Evolutionary conservation across 1,140 invertebrate genomes (phyloP).

Genomic region (Atta colombica): DNA sequence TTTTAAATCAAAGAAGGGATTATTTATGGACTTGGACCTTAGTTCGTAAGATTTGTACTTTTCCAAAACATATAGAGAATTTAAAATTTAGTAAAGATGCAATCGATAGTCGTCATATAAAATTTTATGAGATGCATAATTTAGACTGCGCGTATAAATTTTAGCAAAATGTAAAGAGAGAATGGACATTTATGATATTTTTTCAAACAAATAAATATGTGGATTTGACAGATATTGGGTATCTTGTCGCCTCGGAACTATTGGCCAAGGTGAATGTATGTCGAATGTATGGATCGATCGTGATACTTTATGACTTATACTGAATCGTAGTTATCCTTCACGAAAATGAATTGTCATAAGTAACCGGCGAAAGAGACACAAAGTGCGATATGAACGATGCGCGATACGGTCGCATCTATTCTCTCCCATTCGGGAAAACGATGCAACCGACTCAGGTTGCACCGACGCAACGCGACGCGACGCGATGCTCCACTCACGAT

Average conservation of each 20-base stretch:
- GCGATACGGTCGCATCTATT: not conserved
- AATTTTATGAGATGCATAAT: slow-evolving; percentile 26
- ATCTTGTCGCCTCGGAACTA: not conserved
- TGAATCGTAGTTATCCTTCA: slow-evolving; percentile 30
- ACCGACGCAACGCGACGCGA: not conserved
- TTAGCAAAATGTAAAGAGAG: not conserved
- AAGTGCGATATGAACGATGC: slow-evolving; percentile 37
- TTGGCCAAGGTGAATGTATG: not conserved
- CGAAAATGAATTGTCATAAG: slow-evolving; percentile 24
- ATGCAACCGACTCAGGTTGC: not conserved
- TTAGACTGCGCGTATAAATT: slow-evolving; percentile 12
- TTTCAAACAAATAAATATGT: slow-evolving; percentile 28
- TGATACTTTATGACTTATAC: slow-evolving; percentile 44
- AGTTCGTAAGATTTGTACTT: slow-evolving; percentile 19
- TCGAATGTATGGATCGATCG: not conserved
- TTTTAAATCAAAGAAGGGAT: slow-evolving; percentile 13
- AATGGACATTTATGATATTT: not conserved
- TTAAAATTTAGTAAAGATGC: not conserved
- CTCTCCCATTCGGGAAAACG: not conserved
- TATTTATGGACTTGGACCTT: slow-evolving; percentile 1
- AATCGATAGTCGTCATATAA: not conserved
- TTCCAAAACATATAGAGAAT: not conserved
- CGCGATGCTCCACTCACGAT: not conserved
- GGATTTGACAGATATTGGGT: slow-evolving; percentile 22
- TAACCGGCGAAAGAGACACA: slow-evolving; percentile 41